These are phyloP conservation scores for Dolomedes plantarius DNA, from an alignment of 2,888 invertebrate genomes.

Conservation along the genomic window DNA sequence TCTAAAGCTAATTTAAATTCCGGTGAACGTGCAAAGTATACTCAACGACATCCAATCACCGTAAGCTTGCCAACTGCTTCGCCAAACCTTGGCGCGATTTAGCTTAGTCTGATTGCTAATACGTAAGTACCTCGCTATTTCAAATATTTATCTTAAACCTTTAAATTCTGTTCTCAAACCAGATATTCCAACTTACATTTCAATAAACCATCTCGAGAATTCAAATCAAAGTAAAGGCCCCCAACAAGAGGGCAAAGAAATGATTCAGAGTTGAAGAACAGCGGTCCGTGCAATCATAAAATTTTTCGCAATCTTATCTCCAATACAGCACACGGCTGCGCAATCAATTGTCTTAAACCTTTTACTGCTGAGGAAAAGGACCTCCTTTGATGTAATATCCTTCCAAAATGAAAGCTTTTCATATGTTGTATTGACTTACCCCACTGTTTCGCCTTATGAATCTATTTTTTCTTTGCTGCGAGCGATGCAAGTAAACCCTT, in stretches of 20 bases:
- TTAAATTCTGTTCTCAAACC: background rate
- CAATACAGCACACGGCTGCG: constrained; percentile 6
- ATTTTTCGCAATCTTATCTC: constrained; percentile 9
- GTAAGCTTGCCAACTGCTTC: too few relatives aligned
- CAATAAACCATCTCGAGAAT: background rate
- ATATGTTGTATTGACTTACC: constrained; percentile 5
- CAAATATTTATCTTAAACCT: background rate
- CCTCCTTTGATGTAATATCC: constrained; percentile 14
- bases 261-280: constrained; percentile 3
- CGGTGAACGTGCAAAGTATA: too few relatives aligned
- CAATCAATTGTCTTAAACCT: constrained; percentile 14
- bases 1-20: too few relatives aligned
- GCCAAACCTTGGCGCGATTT: background rate
- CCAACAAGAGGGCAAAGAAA: constrained; percentile 4
- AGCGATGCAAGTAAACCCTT: constrained; percentile 45
- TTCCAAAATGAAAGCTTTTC: constrained; percentile 16
- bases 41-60: too few relatives aligned
- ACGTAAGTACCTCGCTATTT: background rate
- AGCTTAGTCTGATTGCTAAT: background rate
- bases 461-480: constrained; percentile 36
- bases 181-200: constrained; percentile 5
- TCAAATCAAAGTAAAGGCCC: background rate
- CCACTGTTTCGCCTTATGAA: constrained; percentile 11
- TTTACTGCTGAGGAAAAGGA: constrained; percentile 3
- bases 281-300: background rate